A percentile compares a stretch with the other conserved stretches of the same genome.
Evolutionary conservation across 2,113 vertebrate species (phyloP).

Genomic region (Cryptomyrus ogoouensis): DNA sequence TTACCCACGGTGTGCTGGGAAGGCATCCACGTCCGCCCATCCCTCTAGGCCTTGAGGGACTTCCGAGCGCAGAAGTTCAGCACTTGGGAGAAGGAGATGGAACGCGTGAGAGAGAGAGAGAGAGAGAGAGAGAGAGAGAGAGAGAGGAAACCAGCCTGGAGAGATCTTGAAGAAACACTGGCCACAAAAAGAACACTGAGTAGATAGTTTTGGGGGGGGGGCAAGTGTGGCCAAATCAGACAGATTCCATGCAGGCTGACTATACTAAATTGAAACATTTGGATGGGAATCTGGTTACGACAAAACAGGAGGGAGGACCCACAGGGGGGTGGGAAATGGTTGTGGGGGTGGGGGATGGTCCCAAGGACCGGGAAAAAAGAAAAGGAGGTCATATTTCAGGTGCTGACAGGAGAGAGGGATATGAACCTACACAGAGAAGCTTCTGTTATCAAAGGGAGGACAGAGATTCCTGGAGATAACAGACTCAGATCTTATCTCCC

Average conservation of each 20-base stretch:
- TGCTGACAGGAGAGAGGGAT: slow-evolving; percentile 29
- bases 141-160: background rate
- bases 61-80: background rate
- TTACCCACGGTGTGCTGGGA: background rate
- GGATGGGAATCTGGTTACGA: background rate
- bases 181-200: slow-evolving; percentile 3
- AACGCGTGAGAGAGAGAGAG: background rate
- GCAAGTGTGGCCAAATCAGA: slow-evolving; percentile 2
- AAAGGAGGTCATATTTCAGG: slow-evolving; percentile 12
- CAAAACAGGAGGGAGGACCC: background rate
- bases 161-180: background rate
- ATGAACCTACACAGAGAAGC: slow-evolving; percentile 25
- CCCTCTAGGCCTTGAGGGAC: background rate
- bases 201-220: background rate
- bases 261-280: background rate
- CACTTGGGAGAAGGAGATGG: background rate
- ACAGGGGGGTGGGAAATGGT: background rate
- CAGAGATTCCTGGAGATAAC: slow-evolving; percentile 20
- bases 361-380: too few species aligned
- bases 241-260: background rate
- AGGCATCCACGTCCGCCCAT: background rate
- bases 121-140: background rate
- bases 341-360: background rate
- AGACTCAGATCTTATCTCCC: slow-evolving; percentile 2
- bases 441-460: slow-evolving; percentile 22